Conservation (phyloP, 2,113 vertebrate genomes). For the Ammospiza caudacuta region DNA sequence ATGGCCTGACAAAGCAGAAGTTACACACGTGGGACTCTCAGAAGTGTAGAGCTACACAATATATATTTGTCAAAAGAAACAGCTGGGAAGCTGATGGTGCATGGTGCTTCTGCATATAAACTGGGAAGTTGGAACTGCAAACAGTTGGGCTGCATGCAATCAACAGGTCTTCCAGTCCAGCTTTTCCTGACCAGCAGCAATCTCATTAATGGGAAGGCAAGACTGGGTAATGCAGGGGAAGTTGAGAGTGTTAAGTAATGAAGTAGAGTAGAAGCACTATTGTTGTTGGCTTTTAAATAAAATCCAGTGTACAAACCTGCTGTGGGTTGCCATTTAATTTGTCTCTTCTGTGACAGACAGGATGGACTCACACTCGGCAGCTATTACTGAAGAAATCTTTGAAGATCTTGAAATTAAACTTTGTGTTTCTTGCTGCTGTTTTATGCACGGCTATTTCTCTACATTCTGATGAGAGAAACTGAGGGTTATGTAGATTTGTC, state of each 20-base stretch:
- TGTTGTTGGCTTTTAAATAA: neutral
- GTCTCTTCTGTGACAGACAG: neutral
- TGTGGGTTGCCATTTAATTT: neutral
- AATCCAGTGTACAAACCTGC: neutral
- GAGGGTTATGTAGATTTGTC: neutral
- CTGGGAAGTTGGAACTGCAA: neutral
- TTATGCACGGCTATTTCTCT: neutral
- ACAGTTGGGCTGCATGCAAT: neutral
- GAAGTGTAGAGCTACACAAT: neutral
- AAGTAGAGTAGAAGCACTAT: neutral
- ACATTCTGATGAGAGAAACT: neutral
- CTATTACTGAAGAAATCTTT: neutral
- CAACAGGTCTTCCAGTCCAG: neutral
- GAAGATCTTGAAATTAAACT: neutral
- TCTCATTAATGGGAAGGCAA: neutral
- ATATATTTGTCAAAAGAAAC: neutral
- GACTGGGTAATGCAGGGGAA: neutral
- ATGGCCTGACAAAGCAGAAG: neutral
- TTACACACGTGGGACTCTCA: neutral
- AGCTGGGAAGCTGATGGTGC: neutral
- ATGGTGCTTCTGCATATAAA: neutral
- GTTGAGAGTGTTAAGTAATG: neutral
- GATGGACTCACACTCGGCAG: neutral
- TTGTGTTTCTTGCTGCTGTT: neutral
- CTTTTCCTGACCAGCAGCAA: neutral